These are phyloP conservation scores for Andricus quercusramuli DNA, from an alignment of 2,888 invertebrate species.

Conservation along the genomic window DNA sequence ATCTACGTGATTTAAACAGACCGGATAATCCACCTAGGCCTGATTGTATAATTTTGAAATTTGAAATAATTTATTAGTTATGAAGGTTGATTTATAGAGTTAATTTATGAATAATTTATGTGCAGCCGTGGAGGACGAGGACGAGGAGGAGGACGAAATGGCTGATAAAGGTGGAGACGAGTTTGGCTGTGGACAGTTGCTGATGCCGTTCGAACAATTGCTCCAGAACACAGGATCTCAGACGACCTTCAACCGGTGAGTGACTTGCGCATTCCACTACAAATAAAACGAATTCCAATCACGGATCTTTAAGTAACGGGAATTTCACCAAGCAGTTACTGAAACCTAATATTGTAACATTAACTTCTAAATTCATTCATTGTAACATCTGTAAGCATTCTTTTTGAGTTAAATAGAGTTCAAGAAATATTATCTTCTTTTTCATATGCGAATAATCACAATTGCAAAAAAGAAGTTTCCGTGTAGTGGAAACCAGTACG, in stretches of 20 bases:
- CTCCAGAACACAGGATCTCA: conserved; percentile 65
- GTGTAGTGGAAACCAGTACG: no score
- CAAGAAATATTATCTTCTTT: not conserved
- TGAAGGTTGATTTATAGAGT: not conserved
- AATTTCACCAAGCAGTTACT: conserved; percentile 3
- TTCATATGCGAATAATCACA: not conserved
- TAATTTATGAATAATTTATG: conserved; percentile 18
- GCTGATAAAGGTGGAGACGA: conserved; percentile 59
- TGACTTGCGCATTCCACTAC: conserved; percentile 45
- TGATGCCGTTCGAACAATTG: conserved; percentile 60
- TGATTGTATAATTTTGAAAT: no score
- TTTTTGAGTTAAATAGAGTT: no score
- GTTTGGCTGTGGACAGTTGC: conserved; percentile 58
- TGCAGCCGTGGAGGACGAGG: conserved; percentile 68
- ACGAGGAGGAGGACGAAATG: conserved; percentile 54
- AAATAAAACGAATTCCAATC: conserved; percentile 36
- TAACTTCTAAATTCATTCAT: no score
- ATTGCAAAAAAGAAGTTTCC: not conserved
- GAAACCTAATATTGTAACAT: not conserved
- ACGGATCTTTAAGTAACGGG: conserved; percentile 40
- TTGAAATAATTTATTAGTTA: no score
- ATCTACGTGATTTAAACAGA: no score
- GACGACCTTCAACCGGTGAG: conserved; percentile 69
- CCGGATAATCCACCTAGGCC: no score
- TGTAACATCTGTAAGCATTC: not conserved